Evolutionary conservation across 2,888 invertebrate species (phyloP).

Genomic region (Acanthopleura granulata): DNA sequence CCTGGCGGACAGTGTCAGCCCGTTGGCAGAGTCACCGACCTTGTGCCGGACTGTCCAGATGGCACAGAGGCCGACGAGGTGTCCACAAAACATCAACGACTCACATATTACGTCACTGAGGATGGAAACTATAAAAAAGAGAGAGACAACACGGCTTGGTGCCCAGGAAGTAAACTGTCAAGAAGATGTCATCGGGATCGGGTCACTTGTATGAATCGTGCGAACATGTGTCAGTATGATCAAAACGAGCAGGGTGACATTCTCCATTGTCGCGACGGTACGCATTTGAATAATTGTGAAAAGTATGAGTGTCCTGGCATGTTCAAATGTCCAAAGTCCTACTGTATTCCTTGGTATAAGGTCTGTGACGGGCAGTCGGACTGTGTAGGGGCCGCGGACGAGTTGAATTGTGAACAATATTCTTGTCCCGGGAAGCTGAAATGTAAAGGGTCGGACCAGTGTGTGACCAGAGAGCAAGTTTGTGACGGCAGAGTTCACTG

Average conservation of each 20-base stretch:
- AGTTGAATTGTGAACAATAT: not conserved
- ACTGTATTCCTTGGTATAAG: not conserved
- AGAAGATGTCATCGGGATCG: conserved; percentile 6
- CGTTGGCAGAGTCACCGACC: not conserved
- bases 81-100: not conserved
- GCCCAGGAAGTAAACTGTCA: not conserved
- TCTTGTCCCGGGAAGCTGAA: conserved; percentile 3
- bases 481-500: not conserved
- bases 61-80: not conserved
- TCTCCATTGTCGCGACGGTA: not conserved
- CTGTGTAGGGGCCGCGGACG: not conserved
- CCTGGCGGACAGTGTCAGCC: conserved; percentile 9
- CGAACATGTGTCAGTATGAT: conserved; percentile 4
- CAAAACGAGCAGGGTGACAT: not conserved
- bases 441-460: not conserved
- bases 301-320: not conserved
- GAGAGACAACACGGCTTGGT: not conserved
- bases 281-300: conserved; percentile 12
- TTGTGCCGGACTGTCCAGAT: conserved; percentile 1
- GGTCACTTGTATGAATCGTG: not conserved
- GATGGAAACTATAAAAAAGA: too few species aligned
- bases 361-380: conserved; percentile 1
- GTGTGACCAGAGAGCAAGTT: not conserved
- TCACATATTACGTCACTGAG: not conserved
- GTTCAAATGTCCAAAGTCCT: conserved; percentile 14